Conservation (phyloP, 2,113 vertebrate species). For the Pomatorhinus ruficollis region DNA sequence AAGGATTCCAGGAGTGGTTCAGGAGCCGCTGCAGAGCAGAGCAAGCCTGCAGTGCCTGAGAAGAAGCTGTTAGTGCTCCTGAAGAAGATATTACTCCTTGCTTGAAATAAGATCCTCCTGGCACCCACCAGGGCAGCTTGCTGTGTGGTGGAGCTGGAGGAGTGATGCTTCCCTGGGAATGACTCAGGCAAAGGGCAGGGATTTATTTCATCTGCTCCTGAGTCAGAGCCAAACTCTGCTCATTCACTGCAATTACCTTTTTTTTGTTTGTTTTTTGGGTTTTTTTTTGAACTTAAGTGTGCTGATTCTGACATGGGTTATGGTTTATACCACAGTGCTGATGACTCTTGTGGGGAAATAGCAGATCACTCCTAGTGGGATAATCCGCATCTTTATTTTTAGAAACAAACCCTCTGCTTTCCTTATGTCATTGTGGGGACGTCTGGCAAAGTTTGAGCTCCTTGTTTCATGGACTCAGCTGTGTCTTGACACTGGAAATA, state of each 20-base stretch:
- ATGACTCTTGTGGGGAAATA: background rate
- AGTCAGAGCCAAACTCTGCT: background rate
- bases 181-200: background rate
- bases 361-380: background rate
- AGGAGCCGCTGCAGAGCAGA: background rate
- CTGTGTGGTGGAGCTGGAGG: background rate
- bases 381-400: background rate
- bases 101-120: background rate
- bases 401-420: background rate
- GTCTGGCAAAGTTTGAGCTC: background rate
- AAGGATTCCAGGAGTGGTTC: background rate
- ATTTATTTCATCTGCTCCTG: background rate
- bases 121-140: background rate
- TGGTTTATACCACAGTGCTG: background rate
- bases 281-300: fast-evolving
- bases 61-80: background rate
- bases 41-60: background rate
- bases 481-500: background rate
- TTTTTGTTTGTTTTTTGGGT: no score
- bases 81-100: background rate
- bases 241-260: background rate
- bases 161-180: background rate
- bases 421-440: background rate
- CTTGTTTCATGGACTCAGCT: background rate
- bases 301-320: background rate